A percentile compares a stretch with the other conserved stretches of the same genome.
These are phyloP conservation scores for Corythaixoides concolor DNA, from an alignment of 2,113 vertebrate species.

Conservation along the genomic window DNA sequence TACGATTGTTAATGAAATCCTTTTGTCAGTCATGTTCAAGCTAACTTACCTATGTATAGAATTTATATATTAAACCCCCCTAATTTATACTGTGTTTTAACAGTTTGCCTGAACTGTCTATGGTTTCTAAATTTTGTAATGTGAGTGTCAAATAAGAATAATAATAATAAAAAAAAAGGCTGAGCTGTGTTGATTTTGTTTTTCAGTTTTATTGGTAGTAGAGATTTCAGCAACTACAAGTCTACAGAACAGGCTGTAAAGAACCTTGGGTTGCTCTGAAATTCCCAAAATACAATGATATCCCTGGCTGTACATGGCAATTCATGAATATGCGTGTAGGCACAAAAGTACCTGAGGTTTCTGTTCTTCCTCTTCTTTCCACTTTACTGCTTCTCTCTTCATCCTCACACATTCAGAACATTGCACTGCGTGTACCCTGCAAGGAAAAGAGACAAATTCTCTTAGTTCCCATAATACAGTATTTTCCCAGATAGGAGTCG, in stretches of 20 bases:
- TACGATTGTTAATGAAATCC: slow-evolving; percentile 64
- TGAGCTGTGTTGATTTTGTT: neutral
- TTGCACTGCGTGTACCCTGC: neutral
- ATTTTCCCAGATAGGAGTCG: neutral
- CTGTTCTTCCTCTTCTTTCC: neutral
- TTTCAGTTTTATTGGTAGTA: neutral
- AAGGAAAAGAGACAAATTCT: neutral
- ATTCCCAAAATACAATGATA: neutral
- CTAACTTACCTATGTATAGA: slow-evolving; percentile 73
- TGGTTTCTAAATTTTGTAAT: slow-evolving; percentile 80
- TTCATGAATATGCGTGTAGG: neutral
- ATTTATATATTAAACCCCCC: slow-evolving; percentile 71
- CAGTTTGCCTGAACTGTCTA: slow-evolving; percentile 78
- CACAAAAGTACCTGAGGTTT: neutral
- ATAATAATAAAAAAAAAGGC: slow-evolving; percentile 3
- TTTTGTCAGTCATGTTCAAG: slow-evolving; percentile 69
- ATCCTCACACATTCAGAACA: neutral
- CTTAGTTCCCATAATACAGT: neutral
- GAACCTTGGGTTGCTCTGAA: neutral
- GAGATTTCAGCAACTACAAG: neutral
- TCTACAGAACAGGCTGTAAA: neutral
- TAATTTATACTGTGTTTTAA: slow-evolving; percentile 82
- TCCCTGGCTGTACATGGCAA: neutral
- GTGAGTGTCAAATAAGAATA: slow-evolving; percentile 67
- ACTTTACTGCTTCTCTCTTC: neutral